phyloP scores from a whole-genome alignment of 2,888 invertebrate species.

The Lithophane semibrunnea region DNA sequence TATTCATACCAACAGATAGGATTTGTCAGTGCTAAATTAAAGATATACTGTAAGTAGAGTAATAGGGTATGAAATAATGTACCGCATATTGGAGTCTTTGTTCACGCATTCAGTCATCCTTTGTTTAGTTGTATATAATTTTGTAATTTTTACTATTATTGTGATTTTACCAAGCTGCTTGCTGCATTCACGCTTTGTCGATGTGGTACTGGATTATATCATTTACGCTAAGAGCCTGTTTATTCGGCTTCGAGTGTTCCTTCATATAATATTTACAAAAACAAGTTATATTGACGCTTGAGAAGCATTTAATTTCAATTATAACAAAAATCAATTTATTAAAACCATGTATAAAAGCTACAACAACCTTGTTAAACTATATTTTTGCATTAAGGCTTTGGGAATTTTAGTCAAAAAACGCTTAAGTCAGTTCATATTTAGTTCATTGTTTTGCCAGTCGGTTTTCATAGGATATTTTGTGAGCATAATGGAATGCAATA shows the following conservation, averaged over 20 bases:
- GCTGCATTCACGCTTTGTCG: conserved; percentile 58
- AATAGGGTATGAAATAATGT: conserved; percentile 75
- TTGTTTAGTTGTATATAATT: conserved; percentile 77
- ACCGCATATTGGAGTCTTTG: conserved; percentile 69
- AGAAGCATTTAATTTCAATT: conserved; percentile 43
- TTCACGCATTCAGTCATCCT: conserved; percentile 74
- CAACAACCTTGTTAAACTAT: conserved; percentile 6
- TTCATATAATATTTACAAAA: conserved; percentile 52
- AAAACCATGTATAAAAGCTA: conserved; percentile 25
- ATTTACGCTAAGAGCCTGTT: conserved; percentile 46
- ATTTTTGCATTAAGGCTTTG: conserved; percentile 44
- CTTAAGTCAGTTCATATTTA: conserved; percentile 33
- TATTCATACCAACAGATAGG: conserved; percentile 38
- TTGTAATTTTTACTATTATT: conserved; percentile 73
- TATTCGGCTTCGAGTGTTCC: conserved; percentile 47
- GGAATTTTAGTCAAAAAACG: conserved; percentile 46
- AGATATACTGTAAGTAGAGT: conserved; percentile 75
- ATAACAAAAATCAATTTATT: conserved; percentile 36
- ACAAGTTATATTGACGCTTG: conserved; percentile 49
- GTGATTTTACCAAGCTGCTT: conserved; percentile 69
- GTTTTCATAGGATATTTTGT: conserved; percentile 60
- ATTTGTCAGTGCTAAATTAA: conserved; percentile 65
- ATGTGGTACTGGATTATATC: conserved; percentile 48
- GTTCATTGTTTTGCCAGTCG: conserved; percentile 39
- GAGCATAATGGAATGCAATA: conserved; percentile 60